Conservation (phyloP, 2,888 invertebrate genomes). For the Eledone cirrhosa region DNA sequence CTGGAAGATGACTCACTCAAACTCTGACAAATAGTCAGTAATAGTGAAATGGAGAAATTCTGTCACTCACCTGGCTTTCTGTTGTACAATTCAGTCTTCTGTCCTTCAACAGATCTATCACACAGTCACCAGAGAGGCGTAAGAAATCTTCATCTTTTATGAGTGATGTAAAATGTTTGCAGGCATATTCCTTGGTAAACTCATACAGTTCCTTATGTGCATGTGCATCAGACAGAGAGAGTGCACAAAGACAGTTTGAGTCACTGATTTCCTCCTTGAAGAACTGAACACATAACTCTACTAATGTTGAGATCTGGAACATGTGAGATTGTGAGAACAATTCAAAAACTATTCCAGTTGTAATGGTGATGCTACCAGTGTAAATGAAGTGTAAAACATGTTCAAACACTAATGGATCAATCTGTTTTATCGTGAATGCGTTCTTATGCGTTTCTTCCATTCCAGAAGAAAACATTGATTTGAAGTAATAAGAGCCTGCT, state of each 20-base stretch:
- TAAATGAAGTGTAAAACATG: slow-evolving; percentile 55
- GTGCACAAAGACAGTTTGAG: slow-evolving; percentile 56
- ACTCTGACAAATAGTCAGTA: too few species aligned
- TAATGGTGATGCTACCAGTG: slow-evolving; percentile 52
- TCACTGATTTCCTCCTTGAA: slow-evolving; percentile 57
- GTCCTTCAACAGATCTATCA: slow-evolving; percentile 53
- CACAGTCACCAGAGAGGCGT: slow-evolving; percentile 51
- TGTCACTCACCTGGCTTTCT: slow-evolving; percentile 52
- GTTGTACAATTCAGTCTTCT: slow-evolving; percentile 48
- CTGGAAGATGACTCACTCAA: too few species aligned
- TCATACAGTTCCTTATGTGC: slow-evolving; percentile 53
- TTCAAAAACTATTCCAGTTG: slow-evolving; percentile 49
- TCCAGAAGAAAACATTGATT: slow-evolving; percentile 60
- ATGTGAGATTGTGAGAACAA: slow-evolving; percentile 58
- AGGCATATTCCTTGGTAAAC: slow-evolving; percentile 52
- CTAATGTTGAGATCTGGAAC: slow-evolving; percentile 52
- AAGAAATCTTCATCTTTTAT: slow-evolving; percentile 56
- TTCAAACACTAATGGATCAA: slow-evolving; percentile 54
- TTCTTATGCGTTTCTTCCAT: slow-evolving; percentile 59
- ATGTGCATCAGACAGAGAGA: slow-evolving; percentile 57
- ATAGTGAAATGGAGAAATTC: slow-evolving; percentile 34
- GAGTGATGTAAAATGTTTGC: slow-evolving; percentile 50
- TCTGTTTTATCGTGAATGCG: slow-evolving; percentile 51
- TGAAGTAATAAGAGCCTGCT: slow-evolving; percentile 58
- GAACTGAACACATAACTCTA: slow-evolving; percentile 50